Conservation (phyloP, 2,797 vertebrate genomes). For the Myripristis jacobus region DNA sequence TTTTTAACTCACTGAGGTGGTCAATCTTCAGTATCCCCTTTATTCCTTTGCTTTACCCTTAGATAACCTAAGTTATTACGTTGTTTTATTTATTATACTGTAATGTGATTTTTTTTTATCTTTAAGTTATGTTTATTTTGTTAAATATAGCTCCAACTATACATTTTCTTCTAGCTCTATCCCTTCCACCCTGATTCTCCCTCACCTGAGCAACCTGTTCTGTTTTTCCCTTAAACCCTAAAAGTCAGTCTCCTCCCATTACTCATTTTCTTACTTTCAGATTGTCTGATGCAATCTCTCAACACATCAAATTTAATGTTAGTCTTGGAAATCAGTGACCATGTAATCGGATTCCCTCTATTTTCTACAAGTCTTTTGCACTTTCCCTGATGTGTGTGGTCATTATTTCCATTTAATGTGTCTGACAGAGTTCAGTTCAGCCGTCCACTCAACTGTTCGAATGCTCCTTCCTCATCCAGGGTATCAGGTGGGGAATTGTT, state of each 20-base stretch:
- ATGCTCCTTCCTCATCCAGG: conserved; percentile 71
- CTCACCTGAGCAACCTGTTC: neutral
- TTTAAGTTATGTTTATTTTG: too few relatives aligned
- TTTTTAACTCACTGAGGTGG: too few relatives aligned
- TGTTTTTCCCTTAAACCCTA: neutral
- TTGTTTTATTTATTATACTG: too few relatives aligned
- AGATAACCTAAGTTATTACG: too few relatives aligned
- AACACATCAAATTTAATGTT: neutral
- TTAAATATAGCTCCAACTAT: too few relatives aligned
- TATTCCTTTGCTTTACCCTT: too few relatives aligned
- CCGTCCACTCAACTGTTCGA: neutral
- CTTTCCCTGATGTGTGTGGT: neutral
- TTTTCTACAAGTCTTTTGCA: neutral
- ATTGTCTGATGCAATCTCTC: neutral
- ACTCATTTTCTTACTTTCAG: neutral
- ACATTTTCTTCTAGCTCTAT: neutral
- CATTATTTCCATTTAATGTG: neutral
- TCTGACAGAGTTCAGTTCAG: neutral
- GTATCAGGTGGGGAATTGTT: conserved; percentile 97
- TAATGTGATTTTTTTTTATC: too few relatives aligned
- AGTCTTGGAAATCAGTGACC: neutral
- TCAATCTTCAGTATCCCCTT: too few relatives aligned
- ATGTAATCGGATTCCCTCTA: neutral
- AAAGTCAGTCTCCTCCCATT: neutral
- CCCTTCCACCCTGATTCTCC: neutral